A percentile compares a stretch with the other conserved stretches of the same genome.
These are phyloP conservation scores for Auanema sp. DNA, from an alignment of 2,888 invertebrate genomes.

Conservation along the genomic window DNA sequence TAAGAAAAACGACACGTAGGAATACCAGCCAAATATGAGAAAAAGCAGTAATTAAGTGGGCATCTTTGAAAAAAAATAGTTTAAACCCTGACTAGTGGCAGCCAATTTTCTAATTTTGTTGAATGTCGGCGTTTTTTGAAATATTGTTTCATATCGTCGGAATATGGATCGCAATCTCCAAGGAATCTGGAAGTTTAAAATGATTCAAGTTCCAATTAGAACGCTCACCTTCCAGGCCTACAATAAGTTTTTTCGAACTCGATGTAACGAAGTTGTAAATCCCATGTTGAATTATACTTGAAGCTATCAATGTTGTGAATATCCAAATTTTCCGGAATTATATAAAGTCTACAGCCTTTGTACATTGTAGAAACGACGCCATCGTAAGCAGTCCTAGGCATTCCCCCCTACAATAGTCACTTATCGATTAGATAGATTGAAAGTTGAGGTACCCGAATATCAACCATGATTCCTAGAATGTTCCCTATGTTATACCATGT, in stretches of 20 bases:
- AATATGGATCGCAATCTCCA: conserved; percentile 57
- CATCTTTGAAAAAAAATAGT: neutral
- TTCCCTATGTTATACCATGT: conserved; percentile 55
- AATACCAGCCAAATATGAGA: too few relatives aligned
- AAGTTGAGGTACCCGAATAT: conserved; percentile 57
- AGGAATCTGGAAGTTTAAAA: conserved; percentile 40
- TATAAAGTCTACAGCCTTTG: conserved; percentile 79
- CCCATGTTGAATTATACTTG: conserved; percentile 53
- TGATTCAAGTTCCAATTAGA: neutral
- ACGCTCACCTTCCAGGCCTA: conserved; percentile 46
- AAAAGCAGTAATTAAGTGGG: too few relatives aligned
- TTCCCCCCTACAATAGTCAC: conserved; percentile 84
- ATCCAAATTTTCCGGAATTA: conserved; percentile 28
- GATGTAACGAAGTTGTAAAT: conserved; percentile 50
- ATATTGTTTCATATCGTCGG: conserved; percentile 52
- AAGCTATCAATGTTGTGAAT: conserved; percentile 20
- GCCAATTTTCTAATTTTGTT: conserved; percentile 53
- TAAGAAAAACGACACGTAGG: too few relatives aligned
- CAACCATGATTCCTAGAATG: conserved; percentile 55
- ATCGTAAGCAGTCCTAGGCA: conserved; percentile 90
- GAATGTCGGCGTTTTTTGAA: conserved; percentile 47
- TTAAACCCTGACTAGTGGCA: conserved; percentile 46
- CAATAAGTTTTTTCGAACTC: conserved; percentile 59
- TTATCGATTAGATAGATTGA: too few relatives aligned
- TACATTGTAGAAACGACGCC: conserved; percentile 89